A percentile compares a stretch with the other conserved stretches of the same genome.
These are phyloP conservation scores for Camponotus vicinus DNA, from an alignment of 1,140 invertebrate genomes.

Conservation along the genomic window DNA sequence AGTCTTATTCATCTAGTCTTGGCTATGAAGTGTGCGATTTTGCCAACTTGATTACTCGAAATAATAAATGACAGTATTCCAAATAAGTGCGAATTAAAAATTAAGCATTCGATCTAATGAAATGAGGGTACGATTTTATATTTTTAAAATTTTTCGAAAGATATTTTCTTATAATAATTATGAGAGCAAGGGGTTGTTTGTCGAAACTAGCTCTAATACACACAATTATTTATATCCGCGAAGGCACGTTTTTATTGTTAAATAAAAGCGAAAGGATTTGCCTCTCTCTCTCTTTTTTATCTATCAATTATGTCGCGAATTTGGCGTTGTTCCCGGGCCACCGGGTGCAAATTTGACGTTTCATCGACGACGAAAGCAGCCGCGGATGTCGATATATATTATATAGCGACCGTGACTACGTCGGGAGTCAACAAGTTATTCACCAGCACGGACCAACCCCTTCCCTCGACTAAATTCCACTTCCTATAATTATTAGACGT, in stretches of 20 bases:
- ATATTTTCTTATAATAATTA: neutral
- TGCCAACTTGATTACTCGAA: neutral
- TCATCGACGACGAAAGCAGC: conserved; percentile 1
- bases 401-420: conserved; percentile 57
- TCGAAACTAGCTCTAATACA: too few relatives aligned
- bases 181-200: neutral
- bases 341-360: conserved; percentile 48
- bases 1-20: neutral
- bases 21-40: neutral
- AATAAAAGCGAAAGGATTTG: conserved; percentile 41
- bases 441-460: conserved; percentile 70
- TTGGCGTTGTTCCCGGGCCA: conserved; percentile 37
- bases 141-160: conserved; percentile 6
- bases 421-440: conserved; percentile 79
- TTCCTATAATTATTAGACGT: conserved; percentile 81
- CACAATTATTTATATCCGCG: neutral
- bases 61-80: neutral
- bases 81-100: neutral
- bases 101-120: neutral
- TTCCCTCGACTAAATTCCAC: conserved; percentile 78
- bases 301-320: neutral
- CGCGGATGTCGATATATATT: conserved; percentile 51
- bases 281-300: conserved; percentile 6
- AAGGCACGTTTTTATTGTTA: neutral
- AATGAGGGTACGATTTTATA: neutral